Conservation (phyloP, 2,113 vertebrate genomes). For the Lampris incognitus region DNA sequence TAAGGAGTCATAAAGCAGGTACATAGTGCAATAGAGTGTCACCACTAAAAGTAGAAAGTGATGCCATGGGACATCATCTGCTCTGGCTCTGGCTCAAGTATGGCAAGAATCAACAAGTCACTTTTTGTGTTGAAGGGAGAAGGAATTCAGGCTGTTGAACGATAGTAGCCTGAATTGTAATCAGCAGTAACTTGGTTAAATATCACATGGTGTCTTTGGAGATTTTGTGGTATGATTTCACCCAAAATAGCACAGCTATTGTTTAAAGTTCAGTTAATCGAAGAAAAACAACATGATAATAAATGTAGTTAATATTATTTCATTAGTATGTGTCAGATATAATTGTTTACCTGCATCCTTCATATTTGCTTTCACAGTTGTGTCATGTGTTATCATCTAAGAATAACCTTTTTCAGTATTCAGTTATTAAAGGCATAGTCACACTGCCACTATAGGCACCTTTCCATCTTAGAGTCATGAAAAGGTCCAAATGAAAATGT, state of each 20-base stretch:
- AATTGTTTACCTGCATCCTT: too few species aligned
- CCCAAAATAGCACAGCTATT: not conserved
- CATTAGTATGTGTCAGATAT: too few species aligned
- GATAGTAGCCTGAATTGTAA: not conserved
- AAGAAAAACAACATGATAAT: too few species aligned
- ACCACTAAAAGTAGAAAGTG: slow-evolving; percentile 18
- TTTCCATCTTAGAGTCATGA: too few species aligned
- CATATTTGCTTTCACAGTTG: too few species aligned
- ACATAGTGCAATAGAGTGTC: not conserved
- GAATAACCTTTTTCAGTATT: too few species aligned
- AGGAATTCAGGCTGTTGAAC: not conserved
- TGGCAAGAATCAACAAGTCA: slow-evolving; percentile 21
- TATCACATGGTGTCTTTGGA: not conserved
- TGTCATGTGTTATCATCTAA: too few species aligned
- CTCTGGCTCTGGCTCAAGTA: slow-evolving; percentile 7
- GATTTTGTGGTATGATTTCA: not conserved
- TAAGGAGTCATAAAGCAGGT: not conserved
- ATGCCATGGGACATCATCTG: not conserved
- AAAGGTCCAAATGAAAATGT: too few species aligned
- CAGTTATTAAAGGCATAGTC: too few species aligned
- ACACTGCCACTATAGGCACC: too few species aligned
- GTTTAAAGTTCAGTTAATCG: not conserved
- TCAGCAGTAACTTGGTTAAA: not conserved
- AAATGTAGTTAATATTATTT: too few species aligned
- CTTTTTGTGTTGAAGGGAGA: slow-evolving; percentile 5